Base-by-base conservation (phyloP, 2,113 vertebrate species). In the Forbesichthys papilliferus region DNA sequence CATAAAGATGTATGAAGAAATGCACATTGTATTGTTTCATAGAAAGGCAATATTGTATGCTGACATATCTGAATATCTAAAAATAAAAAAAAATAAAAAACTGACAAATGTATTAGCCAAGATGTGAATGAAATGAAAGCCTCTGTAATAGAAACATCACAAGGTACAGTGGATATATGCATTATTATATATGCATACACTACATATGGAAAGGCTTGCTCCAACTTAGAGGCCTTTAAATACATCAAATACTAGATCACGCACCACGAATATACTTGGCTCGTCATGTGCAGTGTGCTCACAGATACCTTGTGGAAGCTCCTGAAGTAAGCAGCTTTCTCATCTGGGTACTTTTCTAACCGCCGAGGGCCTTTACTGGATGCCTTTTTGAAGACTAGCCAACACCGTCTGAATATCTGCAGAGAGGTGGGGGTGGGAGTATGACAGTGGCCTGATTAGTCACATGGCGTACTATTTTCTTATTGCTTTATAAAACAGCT, bases 361-460 rank as follows among this genome's bases (percentile, higher is more conserved):
- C 98, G 93, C 63, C 98, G 90, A 9, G 98, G 97, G 68, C 98
- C 98, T 93, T 99, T 99, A 89, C 98, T 99, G 48, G 98, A 99
- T 20, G 98, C 98, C 75, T 99, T 99, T 91, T 98, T 99, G 92
- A 98, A 98, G 82, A 99, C 98, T 78, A 99, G 85, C 98, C 98
- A 99, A 84, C 96, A 98, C 80, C 98, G 92, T 62, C 97, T 94
- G 91, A 96, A 99, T 90, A 99, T 98, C 97, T 99, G 92, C 72
- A 89, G 92, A 87, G 9, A 90, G 82, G 92, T 90, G 61, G 34
- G 58, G 77, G 33, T 57, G 7, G 27, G 27, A 27, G 27, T 27
- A 20, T 20, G 33, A 5, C 65, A 18, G 11, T 10, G 16, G 55
- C 55, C 16, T 20, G 20, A 18, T 57, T 16, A 57, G n/a, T 18